phyloP scores from a whole-genome alignment of 2,797 vertebrate genomes.

The Myotis pilosus region DNA sequence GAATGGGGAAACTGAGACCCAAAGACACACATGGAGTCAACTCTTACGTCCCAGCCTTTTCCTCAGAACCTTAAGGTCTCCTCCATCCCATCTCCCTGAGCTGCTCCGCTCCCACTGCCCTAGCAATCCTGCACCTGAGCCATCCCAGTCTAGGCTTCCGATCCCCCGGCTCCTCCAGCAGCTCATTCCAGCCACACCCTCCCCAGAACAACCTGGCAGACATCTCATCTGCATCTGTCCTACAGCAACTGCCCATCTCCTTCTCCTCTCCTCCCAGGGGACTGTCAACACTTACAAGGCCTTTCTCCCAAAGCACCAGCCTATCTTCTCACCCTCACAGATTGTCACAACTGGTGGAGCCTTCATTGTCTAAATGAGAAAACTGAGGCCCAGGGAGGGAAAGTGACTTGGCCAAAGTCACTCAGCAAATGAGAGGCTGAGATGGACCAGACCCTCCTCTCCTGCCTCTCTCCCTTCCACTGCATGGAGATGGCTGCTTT shows the following conservation, averaged over 20 bases:
- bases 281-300: neutral
- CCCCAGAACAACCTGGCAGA: neutral
- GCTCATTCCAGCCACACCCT: neutral
- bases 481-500: neutral
- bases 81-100: neutral
- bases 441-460: neutral
- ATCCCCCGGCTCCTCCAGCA: neutral
- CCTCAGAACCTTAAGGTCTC: neutral
- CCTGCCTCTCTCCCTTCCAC: neutral
- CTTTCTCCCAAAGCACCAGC: slow-evolving; percentile 1
- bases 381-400: neutral
- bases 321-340: neutral
- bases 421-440: neutral
- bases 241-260: neutral
- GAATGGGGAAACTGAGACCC: neutral
- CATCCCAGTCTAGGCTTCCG: neutral
- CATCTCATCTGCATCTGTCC: neutral
- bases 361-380: neutral
- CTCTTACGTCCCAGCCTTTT: neutral
- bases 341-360: neutral
- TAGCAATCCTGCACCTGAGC: neutral
- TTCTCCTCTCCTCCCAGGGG: neutral
- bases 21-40: neutral
- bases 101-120: neutral
- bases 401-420: slow-evolving; percentile 22